Evolutionary conservation across 2,888 invertebrate genomes (phyloP), one percentile per base, ranked within the genome.

Genomic region (Scrobipalpa costella): DNA sequence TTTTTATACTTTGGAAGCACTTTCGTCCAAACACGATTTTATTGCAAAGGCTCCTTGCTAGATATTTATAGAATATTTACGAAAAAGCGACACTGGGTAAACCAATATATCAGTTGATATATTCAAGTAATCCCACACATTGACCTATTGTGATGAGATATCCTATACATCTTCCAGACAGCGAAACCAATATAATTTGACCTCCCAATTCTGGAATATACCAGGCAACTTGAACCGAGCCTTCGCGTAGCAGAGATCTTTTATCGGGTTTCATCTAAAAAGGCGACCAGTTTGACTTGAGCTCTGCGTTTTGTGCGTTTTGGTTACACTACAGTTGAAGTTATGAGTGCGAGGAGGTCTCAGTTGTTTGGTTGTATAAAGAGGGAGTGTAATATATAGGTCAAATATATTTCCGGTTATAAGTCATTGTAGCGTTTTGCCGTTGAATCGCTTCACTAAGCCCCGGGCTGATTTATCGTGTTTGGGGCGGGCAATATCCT

Each of bases 331-430:
- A 15, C 21, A 47, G 34, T 36, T 62, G 55, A 21, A 44, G 44
- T 44, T 66, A 66, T 60, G 64, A 62, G 50, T 52, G 57, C 59
- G 17, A 50, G 21, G 57, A 40, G 68, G 49, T 62, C 67, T 19
- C 47, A n/a, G 7, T 19, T 62, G 44, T 57, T 61, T 70, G 69
- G 71, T 61, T 60, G 64, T 60, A 52, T 67, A 64, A 70, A 67
- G 64, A 61, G 63, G 64, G 57, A 47, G 63, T 63, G 73, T 72
- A 72, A 77, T 80, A 81, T 84, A 82, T 85, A 83, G 83, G 83
- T 83, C 82, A 83, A 81, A 85, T 83, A 83, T 88, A 85, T 87
- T 87, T 84, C 78, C 83, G 76, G 80, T 80, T 86, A 83, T 87
- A 88, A 86, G 83, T 88, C 84, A 86, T 85, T 79, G 79, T 75